Conservation (phyloP, 2,113 vertebrate species). For the Cephalopterus ornatus region DNA sequence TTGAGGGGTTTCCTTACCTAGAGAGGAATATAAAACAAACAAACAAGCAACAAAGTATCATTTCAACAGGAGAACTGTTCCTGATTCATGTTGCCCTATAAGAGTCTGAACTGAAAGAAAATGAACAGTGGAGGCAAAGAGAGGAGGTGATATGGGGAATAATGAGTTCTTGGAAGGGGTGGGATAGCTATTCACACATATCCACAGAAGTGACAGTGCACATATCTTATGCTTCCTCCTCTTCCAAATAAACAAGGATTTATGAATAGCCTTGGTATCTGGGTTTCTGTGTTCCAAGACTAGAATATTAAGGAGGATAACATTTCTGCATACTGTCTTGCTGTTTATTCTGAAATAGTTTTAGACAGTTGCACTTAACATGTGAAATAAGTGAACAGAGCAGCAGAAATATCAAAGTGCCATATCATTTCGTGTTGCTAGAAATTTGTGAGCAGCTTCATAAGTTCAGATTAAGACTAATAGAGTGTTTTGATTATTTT, state of each 20-base stretch:
- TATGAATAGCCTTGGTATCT: not conserved
- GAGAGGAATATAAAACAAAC: not conserved
- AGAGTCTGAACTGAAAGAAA: not conserved
- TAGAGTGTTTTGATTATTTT: not conserved
- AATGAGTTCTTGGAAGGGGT: not conserved
- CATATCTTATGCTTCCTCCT: not conserved
- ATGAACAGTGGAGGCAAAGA: not conserved
- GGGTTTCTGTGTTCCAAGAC: not conserved
- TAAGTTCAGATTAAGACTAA: constrained; percentile 13
- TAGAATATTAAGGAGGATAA: not conserved
- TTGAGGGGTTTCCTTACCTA: not conserved
- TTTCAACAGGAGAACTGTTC: not conserved
- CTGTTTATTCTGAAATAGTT: not conserved
- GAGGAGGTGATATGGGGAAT: not conserved
- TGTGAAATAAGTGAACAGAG: not conserved
- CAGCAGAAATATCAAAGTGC: not conserved
- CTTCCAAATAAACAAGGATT: not conserved
- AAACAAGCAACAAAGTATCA: not conserved
- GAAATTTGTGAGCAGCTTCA: not conserved
- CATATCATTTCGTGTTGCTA: not conserved
- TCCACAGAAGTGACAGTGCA: not conserved
- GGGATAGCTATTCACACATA: not conserved
- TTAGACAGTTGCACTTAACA: not conserved
- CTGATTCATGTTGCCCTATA: not conserved
- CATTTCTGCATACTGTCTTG: not conserved